phyloP scores from a whole-genome alignment of 1,140 invertebrate genomes.

The Camponotus vicinus region DNA sequence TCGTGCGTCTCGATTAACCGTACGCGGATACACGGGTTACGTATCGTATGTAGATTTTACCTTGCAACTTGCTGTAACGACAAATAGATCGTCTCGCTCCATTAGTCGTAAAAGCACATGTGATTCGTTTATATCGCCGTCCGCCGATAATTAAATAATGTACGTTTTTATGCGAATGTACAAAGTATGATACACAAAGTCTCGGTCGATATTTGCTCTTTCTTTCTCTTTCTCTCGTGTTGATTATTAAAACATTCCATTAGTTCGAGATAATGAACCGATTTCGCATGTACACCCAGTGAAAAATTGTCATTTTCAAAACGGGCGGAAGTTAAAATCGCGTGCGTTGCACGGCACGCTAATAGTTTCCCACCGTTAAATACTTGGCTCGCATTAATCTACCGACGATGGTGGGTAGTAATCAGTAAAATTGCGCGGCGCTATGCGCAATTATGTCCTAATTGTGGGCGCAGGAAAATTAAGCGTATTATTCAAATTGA shows the following conservation, averaged over 20 bases:
- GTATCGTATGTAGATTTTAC: background rate
- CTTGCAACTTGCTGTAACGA: background rate
- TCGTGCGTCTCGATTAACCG: slow-evolving; percentile 7
- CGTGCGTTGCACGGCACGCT: background rate
- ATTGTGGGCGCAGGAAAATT: slow-evolving; percentile 28
- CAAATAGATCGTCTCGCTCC: slow-evolving; percentile 66
- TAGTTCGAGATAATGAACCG: slow-evolving; percentile 40
- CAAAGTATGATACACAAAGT: background rate
- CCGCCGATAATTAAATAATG: slow-evolving; percentile 56
- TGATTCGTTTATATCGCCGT: slow-evolving; percentile 53
- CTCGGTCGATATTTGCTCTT: background rate
- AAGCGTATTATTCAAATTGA: slow-evolving; percentile 43
- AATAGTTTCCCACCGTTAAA: slow-evolving; percentile 35
- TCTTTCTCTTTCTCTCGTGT: background rate
- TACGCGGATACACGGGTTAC: slow-evolving; percentile 34
- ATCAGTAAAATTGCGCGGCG: slow-evolving; percentile 30
- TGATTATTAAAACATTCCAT: slow-evolving; percentile 51
- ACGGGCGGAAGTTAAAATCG: slow-evolving; percentile 12
- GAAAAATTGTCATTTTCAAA: slow-evolving; percentile 51
- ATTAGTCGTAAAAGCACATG: slow-evolving; percentile 67
- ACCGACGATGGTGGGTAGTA: slow-evolving; percentile 27
- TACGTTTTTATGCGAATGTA: background rate
- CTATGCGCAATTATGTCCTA: slow-evolving; percentile 47
- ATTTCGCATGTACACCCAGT: background rate
- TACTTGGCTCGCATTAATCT: background rate